Percentiles rank a stretch among this genome's conserved stretches.
These are phyloP conservation scores for Mungos mungo DNA, from an alignment of 2,113 vertebrate species.

Conservation along the genomic window DNA sequence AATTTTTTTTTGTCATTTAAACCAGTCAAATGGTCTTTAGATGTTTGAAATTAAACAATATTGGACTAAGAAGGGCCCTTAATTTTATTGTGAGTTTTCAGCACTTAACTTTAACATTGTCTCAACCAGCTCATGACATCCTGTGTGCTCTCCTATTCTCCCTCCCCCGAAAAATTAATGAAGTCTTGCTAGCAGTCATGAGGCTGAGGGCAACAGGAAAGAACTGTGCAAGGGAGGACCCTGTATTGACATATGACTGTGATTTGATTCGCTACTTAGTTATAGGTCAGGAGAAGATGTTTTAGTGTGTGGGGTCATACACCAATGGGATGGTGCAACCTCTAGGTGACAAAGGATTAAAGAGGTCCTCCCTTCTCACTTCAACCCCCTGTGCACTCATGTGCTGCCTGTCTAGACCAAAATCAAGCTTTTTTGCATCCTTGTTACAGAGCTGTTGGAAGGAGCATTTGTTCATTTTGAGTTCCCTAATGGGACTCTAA, in stretches of 20 bases:
- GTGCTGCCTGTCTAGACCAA: neutral
- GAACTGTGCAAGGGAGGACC: fast-evolving
- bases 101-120: neutral
- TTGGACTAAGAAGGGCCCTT: neutral
- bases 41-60: neutral
- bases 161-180: neutral
- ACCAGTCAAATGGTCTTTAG: neutral
- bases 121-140: neutral
- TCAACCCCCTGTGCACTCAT: neutral
- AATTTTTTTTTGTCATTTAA: neutral
- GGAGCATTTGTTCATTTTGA: neutral
- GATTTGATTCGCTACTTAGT: neutral
- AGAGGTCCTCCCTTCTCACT: neutral
- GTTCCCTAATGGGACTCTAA: neutral
- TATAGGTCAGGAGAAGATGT: neutral
- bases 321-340: too few species aligned
- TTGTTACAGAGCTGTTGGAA: neutral
- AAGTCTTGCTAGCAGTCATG: neutral
- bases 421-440: neutral
- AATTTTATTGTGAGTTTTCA: neutral
- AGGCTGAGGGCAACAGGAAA: neutral
- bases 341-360: neutral
- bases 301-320: neutral
- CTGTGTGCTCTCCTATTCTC: neutral
- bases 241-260: fast-evolving